phyloP scores from a whole-genome alignment of 1,140 invertebrate genomes.

The Chironomus tepperi region DNA sequence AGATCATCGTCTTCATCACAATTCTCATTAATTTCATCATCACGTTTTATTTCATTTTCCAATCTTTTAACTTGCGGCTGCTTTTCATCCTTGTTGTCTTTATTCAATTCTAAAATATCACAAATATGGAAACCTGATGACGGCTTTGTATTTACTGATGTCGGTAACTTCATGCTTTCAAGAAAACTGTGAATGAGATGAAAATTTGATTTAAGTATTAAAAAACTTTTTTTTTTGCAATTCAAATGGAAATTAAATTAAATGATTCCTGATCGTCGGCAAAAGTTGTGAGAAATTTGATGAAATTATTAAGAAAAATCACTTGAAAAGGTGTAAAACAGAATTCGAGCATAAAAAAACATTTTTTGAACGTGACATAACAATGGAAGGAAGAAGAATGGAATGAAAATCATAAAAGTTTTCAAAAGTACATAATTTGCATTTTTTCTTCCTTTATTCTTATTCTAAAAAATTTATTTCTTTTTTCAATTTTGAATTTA shows the following conservation, averaged over 20 bases:
- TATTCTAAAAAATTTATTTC: too few relatives aligned
- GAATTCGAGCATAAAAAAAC: not conserved
- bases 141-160: constrained; percentile 32
- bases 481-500: not conserved
- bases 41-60: not conserved
- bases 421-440: not conserved
- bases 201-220: constrained; percentile 15
- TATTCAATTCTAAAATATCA: constrained; percentile 52
- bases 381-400: not conserved
- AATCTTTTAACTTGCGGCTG: not conserved
- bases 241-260: constrained; percentile 2
- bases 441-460: constrained; percentile 1
- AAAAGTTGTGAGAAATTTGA: not conserved
- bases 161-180: constrained; percentile 58
- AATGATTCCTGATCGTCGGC: not conserved
- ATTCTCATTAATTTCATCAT: constrained; percentile 15
- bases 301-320: not conserved
- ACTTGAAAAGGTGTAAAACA: not conserved
- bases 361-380: constrained; percentile 8
- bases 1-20: constrained; percentile 27
- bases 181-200: constrained; percentile 45
- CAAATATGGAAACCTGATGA: constrained; percentile 52
- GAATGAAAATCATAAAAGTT: not conserved
- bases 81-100: not conserved
- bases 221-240: not conserved